Evolutionary conservation across 2,113 vertebrate genomes (phyloP), one percentile per base, ranked within the genome.

Genomic region (Myxocyprinus asiaticus): DNA sequence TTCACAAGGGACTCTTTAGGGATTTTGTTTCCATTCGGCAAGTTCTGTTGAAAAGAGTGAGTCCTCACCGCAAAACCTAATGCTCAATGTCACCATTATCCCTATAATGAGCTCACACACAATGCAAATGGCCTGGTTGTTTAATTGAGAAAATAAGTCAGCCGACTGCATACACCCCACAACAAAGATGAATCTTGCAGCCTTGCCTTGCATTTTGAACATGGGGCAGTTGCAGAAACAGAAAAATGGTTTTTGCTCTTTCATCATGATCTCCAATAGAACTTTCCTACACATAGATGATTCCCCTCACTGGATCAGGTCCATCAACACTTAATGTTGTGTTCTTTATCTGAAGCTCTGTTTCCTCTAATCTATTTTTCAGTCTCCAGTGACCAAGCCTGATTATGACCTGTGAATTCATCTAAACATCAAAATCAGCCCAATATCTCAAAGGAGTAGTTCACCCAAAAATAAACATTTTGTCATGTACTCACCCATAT

Each of bases 91-190:
- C 73, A 70, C 82, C 68, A 74, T 78, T 77, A 76, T 77, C 51
- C 47, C 85, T 89, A 88, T 89, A 90, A 91, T 88, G 88, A 92
- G 88, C 84, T 78, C 85, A 83, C 78, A 86, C 83, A 87, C 79
- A 76, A 63, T 44, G 15, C 85, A 79, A 84, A 88, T 78, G 8
- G 77, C 79, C 61, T 67, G 42, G 71, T 71, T 77, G 83, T 87
- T 86, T 86, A 77, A 83, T 17, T 5, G 62, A 61, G 62, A 77
- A 79, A 78, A 66, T 22, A 69, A 84, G 84, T 88, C 86, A 87
- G 87, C 81, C 77, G 17, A 85, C 86, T 88, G 84, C 83, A 81
- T 73, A 83, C 81, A 83, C 80, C 77, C 76, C 67, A 85, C 76
- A 81, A 85, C 82, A 87, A 81, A 88, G 71, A 77, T 44, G 45